A percentile compares a stretch with the other conserved stretches of the same genome.
phyloP scores from a whole-genome alignment of 1,140 invertebrate species.

The Centruroides sculpturatus region DNA sequence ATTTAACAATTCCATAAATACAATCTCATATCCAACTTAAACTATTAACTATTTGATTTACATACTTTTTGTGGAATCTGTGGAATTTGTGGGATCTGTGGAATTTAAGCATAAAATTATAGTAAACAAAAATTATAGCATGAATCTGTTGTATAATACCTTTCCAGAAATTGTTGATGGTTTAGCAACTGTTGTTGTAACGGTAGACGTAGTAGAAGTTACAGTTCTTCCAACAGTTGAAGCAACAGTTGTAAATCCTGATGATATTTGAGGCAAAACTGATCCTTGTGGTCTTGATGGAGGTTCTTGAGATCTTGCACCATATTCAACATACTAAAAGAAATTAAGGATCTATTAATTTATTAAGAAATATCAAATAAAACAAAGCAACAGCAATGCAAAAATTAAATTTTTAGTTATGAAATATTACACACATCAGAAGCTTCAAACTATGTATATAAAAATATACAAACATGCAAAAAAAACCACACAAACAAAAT shows the following conservation, averaged over 20 bases:
- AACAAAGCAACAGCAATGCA: not conserved
- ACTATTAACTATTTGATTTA: too few relatives aligned
- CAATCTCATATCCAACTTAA: too few relatives aligned
- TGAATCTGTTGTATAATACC: constrained; percentile 2
- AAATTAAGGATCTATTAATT: not conserved
- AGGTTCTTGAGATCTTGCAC: constrained; percentile 69
- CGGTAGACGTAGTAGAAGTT: not conserved
- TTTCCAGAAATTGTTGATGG: constrained; percentile 13
- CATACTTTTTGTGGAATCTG: too few relatives aligned
- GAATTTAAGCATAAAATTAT: too few relatives aligned
- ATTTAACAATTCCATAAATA: too few relatives aligned
- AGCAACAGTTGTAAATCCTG: not conserved
- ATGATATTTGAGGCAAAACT: constrained; percentile 33
- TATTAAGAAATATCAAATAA: not conserved
- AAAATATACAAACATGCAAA: too few relatives aligned
- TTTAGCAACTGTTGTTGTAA: constrained; percentile 21
- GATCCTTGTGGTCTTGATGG: constrained; percentile 50
- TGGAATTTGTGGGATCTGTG: too few relatives aligned
- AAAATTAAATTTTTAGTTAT: too few relatives aligned
- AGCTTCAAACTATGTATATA: too few relatives aligned
- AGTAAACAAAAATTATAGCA: too few relatives aligned
- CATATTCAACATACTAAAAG: constrained; percentile 69
- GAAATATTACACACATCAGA: too few relatives aligned
- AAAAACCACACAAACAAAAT: too few relatives aligned
- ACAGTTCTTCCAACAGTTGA: constrained; percentile 4